phyloP scores from a whole-genome alignment of 2,113 vertebrate species.

The Centropus bengalensis region DNA sequence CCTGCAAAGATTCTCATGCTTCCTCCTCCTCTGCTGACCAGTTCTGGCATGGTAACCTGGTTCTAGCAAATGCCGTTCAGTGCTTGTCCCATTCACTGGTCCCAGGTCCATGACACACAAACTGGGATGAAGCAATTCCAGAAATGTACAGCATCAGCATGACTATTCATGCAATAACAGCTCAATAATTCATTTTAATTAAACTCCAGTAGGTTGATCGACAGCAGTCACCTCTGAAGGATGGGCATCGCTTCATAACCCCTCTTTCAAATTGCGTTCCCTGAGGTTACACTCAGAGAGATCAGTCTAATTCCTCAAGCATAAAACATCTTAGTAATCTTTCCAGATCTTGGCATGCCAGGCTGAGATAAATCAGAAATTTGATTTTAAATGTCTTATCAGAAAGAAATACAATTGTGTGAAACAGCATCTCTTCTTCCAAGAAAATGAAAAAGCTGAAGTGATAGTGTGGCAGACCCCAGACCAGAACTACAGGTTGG shows the following conservation, averaged over 20 bases:
- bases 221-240: neutral
- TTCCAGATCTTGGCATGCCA: neutral
- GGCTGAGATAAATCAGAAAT: neutral
- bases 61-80: neutral
- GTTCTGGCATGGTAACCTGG: neutral
- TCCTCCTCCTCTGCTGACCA: neutral
- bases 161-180: neutral
- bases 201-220: neutral
- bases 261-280: neutral
- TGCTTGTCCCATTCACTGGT: neutral
- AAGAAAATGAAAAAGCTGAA: neutral
- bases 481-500: neutral
- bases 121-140: neutral
- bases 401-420: neutral
- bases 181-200: conserved; percentile 19
- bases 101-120: neutral
- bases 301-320: neutral
- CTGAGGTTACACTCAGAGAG: neutral
- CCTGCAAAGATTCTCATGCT: neutral
- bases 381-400: neutral
- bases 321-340: neutral
- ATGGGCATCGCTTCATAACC: neutral
- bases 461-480: neutral
- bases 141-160: neutral
- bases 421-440: neutral